phyloP scores from a whole-genome alignment of 2,113 vertebrate genomes.

The Rhinoptilus africanus region DNA sequence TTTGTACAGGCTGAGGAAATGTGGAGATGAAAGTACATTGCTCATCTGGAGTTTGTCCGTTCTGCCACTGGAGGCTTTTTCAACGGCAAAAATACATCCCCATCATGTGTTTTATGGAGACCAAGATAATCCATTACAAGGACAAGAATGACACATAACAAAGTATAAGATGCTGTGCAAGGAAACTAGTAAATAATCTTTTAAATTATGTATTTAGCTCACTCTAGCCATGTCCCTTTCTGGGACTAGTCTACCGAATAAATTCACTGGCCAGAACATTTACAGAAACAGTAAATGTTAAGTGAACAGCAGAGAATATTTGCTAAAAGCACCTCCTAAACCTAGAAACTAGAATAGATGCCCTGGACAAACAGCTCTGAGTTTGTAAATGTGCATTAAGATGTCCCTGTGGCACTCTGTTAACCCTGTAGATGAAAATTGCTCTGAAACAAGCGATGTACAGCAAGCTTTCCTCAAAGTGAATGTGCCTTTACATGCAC shows the following conservation, averaged over 20 bases:
- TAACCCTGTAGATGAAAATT: conserved; percentile 26
- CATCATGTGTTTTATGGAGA: conserved; percentile 8
- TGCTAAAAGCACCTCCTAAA: conserved; percentile 10
- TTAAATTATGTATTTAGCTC: conserved; percentile 25
- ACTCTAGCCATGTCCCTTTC: background rate
- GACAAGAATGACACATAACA: background rate
- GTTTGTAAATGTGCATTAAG: conserved; percentile 15
- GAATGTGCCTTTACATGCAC: conserved; percentile 22
- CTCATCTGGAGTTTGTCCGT: conserved; percentile 25
- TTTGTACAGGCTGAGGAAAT: conserved; percentile 13
- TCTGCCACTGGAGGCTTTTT: conserved; percentile 21
- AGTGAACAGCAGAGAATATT: background rate
- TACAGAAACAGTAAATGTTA: conserved; percentile 1
- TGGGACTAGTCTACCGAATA: background rate
- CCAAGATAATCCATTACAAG: conserved; percentile 10
- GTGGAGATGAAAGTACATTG: conserved; percentile 2
- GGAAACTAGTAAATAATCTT: background rate
- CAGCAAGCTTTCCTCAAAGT: conserved; percentile 2
- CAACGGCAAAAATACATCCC: conserved; percentile 14
- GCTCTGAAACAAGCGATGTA: conserved; percentile 5
- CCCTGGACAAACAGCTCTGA: conserved; percentile 4
- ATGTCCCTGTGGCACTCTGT: background rate
- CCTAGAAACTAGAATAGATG: conserved; percentile 2
- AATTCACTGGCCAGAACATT: background rate
- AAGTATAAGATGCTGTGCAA: background rate